Percentiles rank a stretch among this genome's conserved stretches.
These are phyloP conservation scores for Octomys mimax DNA, from an alignment of 2,797 vertebrate species.

Conservation along the genomic window DNA sequence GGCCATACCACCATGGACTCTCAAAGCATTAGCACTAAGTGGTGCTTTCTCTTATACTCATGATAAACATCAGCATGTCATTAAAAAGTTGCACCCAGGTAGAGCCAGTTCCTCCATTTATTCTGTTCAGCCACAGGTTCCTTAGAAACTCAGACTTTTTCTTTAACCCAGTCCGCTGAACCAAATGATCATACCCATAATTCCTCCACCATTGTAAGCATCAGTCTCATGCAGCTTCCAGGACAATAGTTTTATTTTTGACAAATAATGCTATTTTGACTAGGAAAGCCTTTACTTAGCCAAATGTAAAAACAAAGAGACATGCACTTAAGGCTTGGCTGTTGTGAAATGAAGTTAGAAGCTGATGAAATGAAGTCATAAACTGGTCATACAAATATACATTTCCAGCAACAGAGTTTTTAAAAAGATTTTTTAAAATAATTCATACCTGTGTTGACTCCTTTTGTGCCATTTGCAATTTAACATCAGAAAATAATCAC, in stretches of 20 bases:
- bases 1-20: not conserved
- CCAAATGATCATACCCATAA: constrained; percentile 6
- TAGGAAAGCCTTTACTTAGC: constrained; percentile 68
- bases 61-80: constrained; percentile 59
- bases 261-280: constrained; percentile 66
- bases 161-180: constrained; percentile 7
- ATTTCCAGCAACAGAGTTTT: constrained; percentile 69
- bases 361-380: constrained; percentile 70
- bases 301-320: constrained; percentile 78
- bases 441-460: constrained; percentile 86
- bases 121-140: constrained; percentile 25
- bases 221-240: constrained; percentile 53
- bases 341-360: constrained; percentile 72
- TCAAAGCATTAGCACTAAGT: constrained; percentile 22
- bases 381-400: constrained; percentile 55
- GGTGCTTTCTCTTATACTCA: constrained; percentile 17
- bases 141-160: constrained; percentile 24
- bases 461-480: constrained; percentile 84
- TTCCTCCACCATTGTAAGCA: constrained; percentile 1
- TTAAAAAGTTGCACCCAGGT: constrained; percentile 44
- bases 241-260: constrained; percentile 52
- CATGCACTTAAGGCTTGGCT: constrained; percentile 56
- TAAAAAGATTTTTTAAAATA: constrained; percentile 82
- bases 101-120: constrained; percentile 30
- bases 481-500: constrained; percentile 86